Conservation (phyloP, 2,113 vertebrate genomes). For the Callipepla squamata region DNA sequence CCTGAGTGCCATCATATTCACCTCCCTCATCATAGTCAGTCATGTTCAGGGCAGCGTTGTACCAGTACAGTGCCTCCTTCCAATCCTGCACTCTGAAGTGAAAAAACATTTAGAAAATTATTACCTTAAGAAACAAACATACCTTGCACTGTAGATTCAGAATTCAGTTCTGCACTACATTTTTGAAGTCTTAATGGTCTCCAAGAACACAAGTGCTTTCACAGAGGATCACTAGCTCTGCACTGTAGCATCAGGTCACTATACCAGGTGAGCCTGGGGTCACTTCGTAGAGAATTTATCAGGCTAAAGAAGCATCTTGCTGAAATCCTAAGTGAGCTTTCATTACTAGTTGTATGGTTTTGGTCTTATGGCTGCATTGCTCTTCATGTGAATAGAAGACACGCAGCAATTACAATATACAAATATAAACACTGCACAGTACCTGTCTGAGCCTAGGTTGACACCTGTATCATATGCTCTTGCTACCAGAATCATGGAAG, state of each 20-base stretch:
- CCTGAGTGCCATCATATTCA: slow-evolving; percentile 92
- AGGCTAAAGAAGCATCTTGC: not conserved
- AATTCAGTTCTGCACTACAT: not conserved
- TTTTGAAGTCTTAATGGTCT: not conserved
- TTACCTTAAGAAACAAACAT: not conserved
- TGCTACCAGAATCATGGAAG: slow-evolving; percentile 92
- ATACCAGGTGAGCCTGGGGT: not conserved
- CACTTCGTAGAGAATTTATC: not conserved
- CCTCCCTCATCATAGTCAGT: slow-evolving; percentile 93
- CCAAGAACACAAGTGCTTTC: not conserved
- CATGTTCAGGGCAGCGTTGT: slow-evolving; percentile 85
- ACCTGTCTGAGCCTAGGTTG: slow-evolving; percentile 89
- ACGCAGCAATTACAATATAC: not conserved
- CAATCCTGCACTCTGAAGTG: slow-evolving; percentile 84
- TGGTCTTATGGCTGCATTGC: not conserved
- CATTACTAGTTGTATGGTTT: too few species aligned
- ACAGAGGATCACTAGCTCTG: not conserved
- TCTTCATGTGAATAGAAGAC: not conserved
- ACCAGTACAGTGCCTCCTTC: slow-evolving; percentile 90
- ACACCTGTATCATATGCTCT: slow-evolving; percentile 89
- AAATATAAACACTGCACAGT: not conserved
- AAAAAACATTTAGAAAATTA: not conserved
- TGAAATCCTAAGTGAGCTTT: too few species aligned
- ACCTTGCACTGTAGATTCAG: not conserved
- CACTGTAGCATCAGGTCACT: not conserved